Conservation (phyloP, 2,113 vertebrate genomes). For the Cavia porcellus region DNA sequence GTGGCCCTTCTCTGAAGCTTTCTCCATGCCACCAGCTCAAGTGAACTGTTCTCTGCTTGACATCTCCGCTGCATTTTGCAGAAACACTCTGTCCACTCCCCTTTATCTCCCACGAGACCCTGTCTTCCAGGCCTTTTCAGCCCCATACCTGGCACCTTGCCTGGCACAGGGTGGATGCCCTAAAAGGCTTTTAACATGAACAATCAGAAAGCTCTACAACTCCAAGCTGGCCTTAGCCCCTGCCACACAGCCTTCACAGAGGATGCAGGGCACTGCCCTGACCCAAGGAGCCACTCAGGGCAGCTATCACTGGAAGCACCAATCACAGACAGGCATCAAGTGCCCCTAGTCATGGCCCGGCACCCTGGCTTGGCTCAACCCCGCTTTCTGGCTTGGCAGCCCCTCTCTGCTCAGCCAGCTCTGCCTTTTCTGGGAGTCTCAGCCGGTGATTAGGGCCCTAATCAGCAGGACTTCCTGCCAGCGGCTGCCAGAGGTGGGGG, state of each 20-base stretch:
- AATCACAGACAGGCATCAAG: background rate
- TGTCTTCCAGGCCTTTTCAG: constrained; percentile 59
- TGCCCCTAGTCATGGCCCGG: background rate
- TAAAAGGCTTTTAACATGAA: constrained; percentile 65
- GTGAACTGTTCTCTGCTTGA: background rate
- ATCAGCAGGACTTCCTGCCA: constrained; percentile 85
- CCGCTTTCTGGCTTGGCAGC: background rate
- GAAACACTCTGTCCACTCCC: background rate
- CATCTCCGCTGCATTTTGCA: background rate
- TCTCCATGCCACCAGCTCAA: background rate
- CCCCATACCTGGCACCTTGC: constrained; percentile 57
- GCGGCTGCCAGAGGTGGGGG: constrained; percentile 75
- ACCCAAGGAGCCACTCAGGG: background rate
- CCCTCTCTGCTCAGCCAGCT: constrained; percentile 72
- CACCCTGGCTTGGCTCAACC: background rate
- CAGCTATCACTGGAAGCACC: background rate
- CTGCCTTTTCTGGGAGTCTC: constrained; percentile 77
- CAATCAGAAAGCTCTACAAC: background rate
- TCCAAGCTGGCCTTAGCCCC: background rate
- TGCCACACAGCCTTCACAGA: background rate
- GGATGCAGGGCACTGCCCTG: accelerated
- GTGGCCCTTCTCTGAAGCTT: background rate
- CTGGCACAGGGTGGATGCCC: constrained; percentile 51
- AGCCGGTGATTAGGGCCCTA: constrained; percentile 83
- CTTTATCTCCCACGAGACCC: background rate